Conservation (phyloP, 2,888 invertebrate genomes). For the Halocaridina rubra region DNA sequence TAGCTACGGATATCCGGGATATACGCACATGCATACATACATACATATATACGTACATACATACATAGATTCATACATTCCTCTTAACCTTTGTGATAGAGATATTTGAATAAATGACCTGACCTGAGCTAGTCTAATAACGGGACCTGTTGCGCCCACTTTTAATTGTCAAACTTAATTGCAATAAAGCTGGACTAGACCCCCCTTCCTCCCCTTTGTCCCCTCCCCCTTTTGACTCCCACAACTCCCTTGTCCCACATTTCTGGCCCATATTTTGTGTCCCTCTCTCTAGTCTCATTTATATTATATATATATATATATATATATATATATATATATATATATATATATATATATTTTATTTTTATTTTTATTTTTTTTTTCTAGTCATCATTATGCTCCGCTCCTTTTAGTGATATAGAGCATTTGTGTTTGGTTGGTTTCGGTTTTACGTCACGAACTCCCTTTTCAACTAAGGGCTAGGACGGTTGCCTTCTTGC, state of each 20-base stretch:
- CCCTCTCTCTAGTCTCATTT: not conserved
- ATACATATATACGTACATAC: not conserved
- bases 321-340: conserved; percentile 30
- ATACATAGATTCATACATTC: not conserved
- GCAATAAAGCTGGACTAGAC: too few relatives aligned
- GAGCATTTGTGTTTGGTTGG: too few relatives aligned
- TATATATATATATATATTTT: conserved; percentile 25
- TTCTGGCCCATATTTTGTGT: not conserved
- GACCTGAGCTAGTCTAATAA: too few relatives aligned
- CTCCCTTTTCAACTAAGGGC: too few relatives aligned
- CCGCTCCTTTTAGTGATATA: not conserved
- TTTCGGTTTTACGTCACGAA: too few relatives aligned
- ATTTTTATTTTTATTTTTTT: conserved; percentile 8
- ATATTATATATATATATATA: conserved; percentile 15
- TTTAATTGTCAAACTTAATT: too few relatives aligned
- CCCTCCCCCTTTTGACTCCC: not conserved
- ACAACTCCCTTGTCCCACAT: not conserved
- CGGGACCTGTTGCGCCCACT: too few relatives aligned
- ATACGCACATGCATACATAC: not conserved
- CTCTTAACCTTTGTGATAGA: not conserved
- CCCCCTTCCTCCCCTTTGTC: not conserved
- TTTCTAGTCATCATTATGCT: not conserved
- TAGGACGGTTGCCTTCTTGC: too few relatives aligned
- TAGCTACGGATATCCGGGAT: too few relatives aligned
- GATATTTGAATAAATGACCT: too few relatives aligned